Conservation (phyloP, 1,140 invertebrate species). For the Ditylenchus dipsaci region DNA sequence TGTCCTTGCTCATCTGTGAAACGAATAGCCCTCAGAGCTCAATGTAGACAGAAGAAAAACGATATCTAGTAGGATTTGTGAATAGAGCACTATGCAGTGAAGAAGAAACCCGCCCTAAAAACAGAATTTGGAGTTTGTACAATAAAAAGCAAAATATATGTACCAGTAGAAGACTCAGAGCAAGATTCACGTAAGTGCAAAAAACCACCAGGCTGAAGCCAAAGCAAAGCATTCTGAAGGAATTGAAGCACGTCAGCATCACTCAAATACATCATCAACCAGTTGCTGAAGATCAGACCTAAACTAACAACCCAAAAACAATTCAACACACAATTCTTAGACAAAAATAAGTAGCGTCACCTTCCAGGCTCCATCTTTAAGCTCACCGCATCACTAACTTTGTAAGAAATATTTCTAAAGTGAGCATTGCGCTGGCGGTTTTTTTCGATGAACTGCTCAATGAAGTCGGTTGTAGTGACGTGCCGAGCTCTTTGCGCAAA, state of each 20-base stretch:
- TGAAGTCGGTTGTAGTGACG: slow-evolving; percentile 65
- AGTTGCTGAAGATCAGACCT: slow-evolving; percentile 67
- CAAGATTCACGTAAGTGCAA: slow-evolving; percentile 64
- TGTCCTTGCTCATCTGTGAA: slow-evolving; percentile 37
- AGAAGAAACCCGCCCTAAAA: too few relatives aligned
- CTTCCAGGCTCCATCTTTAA: slow-evolving; percentile 59
- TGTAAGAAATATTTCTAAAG: slow-evolving; percentile 62
- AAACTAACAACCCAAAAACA: slow-evolving; percentile 45
- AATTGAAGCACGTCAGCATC: slow-evolving; percentile 63
- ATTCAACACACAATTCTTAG: slow-evolving; percentile 13
- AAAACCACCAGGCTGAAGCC: slow-evolving; percentile 63
- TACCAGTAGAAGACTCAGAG: slow-evolving; percentile 64
- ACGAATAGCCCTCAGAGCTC: slow-evolving; percentile 47
- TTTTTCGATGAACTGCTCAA: slow-evolving; percentile 64
- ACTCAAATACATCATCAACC: slow-evolving; percentile 66
- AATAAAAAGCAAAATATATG: slow-evolving; percentile 7
- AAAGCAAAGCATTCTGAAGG: slow-evolving; percentile 61
- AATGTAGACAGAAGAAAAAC: slow-evolving; percentile 62
- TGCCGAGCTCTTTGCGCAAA: slow-evolving; percentile 61
- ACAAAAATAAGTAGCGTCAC: slow-evolving; percentile 24
- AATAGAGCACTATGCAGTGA: slow-evolving; percentile 55
- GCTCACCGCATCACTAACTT: slow-evolving; percentile 63
- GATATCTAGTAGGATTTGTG: slow-evolving; percentile 64
- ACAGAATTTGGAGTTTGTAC: too few relatives aligned
- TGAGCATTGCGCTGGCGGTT: slow-evolving; percentile 62